phyloP scores from a whole-genome alignment of 2,888 invertebrate species.

The Clitarchus hookeri region DNA sequence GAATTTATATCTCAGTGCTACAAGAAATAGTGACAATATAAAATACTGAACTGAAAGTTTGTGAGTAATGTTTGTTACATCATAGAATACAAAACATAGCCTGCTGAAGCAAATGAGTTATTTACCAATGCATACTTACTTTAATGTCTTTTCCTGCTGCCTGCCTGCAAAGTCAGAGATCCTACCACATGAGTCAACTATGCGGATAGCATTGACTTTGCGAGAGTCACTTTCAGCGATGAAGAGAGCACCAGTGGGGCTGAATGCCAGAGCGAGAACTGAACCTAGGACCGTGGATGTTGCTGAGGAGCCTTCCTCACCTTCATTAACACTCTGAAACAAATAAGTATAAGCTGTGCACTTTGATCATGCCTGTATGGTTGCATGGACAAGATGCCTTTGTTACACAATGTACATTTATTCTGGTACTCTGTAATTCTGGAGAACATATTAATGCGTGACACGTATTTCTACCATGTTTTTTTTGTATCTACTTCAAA shows the following conservation, averaged over 20 bases:
- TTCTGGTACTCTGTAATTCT: too few relatives aligned
- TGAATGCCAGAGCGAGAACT: conserved; percentile 86
- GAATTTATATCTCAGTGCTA: too few relatives aligned
- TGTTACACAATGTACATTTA: too few relatives aligned
- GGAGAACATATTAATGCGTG: too few relatives aligned
- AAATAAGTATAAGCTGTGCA: neutral
- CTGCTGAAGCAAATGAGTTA: too few relatives aligned
- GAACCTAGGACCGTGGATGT: conserved; percentile 73
- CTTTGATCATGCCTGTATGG: neutral
- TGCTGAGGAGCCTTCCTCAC: conserved; percentile 53
- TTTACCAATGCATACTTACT: neutral
- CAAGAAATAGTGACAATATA: too few relatives aligned
- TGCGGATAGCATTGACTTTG: conserved; percentile 78
- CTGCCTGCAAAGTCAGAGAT: conserved; percentile 93
- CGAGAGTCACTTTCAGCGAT: conserved; percentile 92
- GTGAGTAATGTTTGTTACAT: too few relatives aligned
- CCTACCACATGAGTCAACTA: conserved; percentile 87
- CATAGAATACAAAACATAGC: too few relatives aligned
- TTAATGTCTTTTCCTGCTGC: conserved; percentile 58
- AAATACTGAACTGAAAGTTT: too few relatives aligned
- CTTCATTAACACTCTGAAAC: conserved; percentile 32
- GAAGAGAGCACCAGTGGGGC: conserved; percentile 89
- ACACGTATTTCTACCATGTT: too few relatives aligned
- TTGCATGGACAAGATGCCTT: too few relatives aligned
- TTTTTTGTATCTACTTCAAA: too few relatives aligned